Conservation (phyloP, 1,140 invertebrate species). For the Centruroides sculpturatus region DNA sequence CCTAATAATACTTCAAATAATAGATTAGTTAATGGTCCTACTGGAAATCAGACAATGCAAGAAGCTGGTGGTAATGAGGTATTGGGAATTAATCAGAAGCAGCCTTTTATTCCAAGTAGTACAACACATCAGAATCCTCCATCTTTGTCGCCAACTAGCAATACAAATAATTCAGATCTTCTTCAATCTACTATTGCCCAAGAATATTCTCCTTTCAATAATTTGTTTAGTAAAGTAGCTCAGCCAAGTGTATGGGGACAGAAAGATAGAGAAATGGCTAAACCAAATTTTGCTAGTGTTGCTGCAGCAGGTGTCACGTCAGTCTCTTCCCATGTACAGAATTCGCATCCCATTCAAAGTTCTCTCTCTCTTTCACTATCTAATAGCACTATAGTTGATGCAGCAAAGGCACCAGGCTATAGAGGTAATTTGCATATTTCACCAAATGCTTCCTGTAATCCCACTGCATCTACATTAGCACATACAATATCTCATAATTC, state of each 20-base stretch:
- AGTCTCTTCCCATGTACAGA: conserved; percentile 15
- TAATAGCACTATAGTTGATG: conserved; percentile 41
- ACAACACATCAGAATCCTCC: background rate
- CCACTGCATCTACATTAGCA: conserved; percentile 11
- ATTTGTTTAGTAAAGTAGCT: conserved; percentile 45
- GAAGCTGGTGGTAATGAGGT: no score
- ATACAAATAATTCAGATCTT: background rate
- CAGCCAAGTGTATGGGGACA: conserved; percentile 48
- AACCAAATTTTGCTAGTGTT: conserved; percentile 56
- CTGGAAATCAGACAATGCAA: no score
- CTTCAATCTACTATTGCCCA: conserved; percentile 17
- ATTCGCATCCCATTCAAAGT: conserved; percentile 19
- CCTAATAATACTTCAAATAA: background rate
- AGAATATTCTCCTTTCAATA: conserved; percentile 66
- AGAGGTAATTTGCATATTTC: conserved; percentile 46
- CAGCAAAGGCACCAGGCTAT: conserved; percentile 66
- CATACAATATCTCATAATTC: conserved; percentile 3
- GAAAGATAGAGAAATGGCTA: conserved; percentile 43
- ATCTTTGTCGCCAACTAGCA: background rate
- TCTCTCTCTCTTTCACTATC: conserved; percentile 8
- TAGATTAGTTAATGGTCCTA: background rate
- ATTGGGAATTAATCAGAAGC: no score
- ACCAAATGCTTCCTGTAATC: conserved; percentile 30
- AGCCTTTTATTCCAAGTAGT: no score
- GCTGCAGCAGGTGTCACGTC: conserved; percentile 40